These are phyloP conservation scores for Hemicentrotus pulcherrimus DNA, from an alignment of 35 echinoderm and acorn worm species.

Conservation along the genomic window DNA sequence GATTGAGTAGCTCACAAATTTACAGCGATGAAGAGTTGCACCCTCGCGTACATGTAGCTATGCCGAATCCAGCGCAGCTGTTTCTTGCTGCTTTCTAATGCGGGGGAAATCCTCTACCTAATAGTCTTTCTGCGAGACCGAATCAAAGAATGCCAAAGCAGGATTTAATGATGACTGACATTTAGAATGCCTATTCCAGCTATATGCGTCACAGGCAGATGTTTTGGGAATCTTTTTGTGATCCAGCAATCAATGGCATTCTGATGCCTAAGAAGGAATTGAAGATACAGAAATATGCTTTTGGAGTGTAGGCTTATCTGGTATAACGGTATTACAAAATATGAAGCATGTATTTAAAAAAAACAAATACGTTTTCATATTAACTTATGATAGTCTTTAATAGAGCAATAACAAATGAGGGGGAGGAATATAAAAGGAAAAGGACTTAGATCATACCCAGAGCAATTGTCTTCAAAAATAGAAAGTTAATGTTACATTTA, in stretches of 20 bases:
- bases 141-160: not conserved
- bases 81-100: not conserved
- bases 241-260: not conserved
- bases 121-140: not conserved
- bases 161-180: conserved; percentile 11
- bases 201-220: not conserved
- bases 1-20: not conserved
- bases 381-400: too few species aligned
- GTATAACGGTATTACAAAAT: too few species aligned
- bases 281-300: not conserved
- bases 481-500: too few species aligned
- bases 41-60: not conserved
- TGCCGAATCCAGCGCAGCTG: not conserved
- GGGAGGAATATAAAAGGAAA: too few species aligned
- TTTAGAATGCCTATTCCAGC: not conserved
- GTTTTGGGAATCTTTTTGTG: not conserved
- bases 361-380: too few species aligned
- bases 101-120: not conserved
- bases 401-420: too few species aligned
- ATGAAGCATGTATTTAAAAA: too few species aligned
- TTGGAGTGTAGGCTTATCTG: too few species aligned
- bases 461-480: too few species aligned
- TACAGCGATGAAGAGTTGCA: not conserved
- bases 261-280: not conserved
- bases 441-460: too few species aligned